Evolutionary conservation across 2,113 vertebrate species (phyloP).

Genomic region (Ailuropoda melanoleuca): DNA sequence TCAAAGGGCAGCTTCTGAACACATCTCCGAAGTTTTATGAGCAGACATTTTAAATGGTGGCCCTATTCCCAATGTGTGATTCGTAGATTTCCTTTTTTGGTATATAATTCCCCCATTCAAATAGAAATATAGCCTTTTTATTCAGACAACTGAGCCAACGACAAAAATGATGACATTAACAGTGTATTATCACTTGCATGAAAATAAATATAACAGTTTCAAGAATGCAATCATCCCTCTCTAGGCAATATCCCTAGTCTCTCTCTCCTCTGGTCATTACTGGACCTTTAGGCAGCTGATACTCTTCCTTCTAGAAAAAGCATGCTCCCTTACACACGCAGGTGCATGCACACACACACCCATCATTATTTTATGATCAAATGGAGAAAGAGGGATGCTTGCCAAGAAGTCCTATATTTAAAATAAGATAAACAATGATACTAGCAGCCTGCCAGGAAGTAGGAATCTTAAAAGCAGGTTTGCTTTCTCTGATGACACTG

Average conservation of each 20-base stretch:
- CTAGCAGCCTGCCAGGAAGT: neutral
- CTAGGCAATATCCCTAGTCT: neutral
- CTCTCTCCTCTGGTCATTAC: neutral
- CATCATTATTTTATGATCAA: neutral
- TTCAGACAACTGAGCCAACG: neutral
- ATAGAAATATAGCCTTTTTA: neutral
- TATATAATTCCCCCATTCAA: neutral
- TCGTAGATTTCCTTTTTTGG: neutral
- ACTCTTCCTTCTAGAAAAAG: neutral
- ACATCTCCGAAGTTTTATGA: neutral
- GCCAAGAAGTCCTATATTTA: neutral
- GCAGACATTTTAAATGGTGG: neutral
- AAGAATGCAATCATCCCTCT: neutral
- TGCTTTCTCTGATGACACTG: neutral
- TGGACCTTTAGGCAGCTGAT: neutral
- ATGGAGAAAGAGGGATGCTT: neutral
- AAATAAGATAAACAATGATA: neutral
- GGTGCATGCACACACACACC: accelerated
- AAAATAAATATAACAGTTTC: neutral
- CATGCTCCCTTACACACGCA: neutral
- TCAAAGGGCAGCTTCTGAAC: neutral
- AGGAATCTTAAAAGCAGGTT: neutral
- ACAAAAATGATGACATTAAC: neutral
- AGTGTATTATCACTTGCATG: neutral
- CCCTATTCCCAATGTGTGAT: neutral